Percentiles rank a stretch among this genome's conserved stretches.
These are phyloP conservation scores for Fratercula arctica DNA, from an alignment of 2,797 vertebrate species.

Conservation along the genomic window DNA sequence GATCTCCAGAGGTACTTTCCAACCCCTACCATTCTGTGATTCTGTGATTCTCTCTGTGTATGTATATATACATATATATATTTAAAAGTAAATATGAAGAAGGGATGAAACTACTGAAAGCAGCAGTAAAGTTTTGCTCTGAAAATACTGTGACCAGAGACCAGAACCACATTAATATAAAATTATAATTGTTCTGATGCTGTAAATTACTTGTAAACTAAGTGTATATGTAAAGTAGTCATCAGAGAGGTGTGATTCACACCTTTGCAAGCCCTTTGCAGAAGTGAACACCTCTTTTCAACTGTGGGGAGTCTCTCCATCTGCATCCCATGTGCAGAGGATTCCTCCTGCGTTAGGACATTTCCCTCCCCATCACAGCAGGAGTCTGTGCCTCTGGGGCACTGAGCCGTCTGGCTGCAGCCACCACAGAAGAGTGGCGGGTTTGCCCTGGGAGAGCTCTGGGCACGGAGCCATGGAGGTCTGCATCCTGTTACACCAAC, in stretches of 20 bases:
- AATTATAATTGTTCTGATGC: not conserved
- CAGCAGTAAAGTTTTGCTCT: not conserved
- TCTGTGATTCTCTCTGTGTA: not conserved
- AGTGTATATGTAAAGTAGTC: not conserved
- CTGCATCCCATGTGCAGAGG: not conserved
- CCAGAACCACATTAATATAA: not conserved
- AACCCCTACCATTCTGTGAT: not conserved
- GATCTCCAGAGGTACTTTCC: not conserved
- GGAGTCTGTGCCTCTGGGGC: not conserved
- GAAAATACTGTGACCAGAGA: not conserved
- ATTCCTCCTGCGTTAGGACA: not conserved
- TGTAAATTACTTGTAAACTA: not conserved
- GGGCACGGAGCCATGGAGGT: not conserved
- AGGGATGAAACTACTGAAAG: not conserved
- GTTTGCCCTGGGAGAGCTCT: not conserved
- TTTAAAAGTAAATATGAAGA: not conserved
- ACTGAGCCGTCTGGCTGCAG: not conserved
- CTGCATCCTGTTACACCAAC: not conserved
- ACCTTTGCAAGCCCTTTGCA: not conserved
- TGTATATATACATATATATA: too few species aligned
- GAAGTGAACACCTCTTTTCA: not conserved
- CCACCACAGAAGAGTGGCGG: accelerated
- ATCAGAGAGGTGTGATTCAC: not conserved
- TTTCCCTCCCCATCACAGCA: not conserved
- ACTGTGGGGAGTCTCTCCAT: not conserved